Evolutionary conservation across 2,113 vertebrate species (phyloP), one percentile per base, ranked within the genome.

Genomic region (Verasper variegatus): DNA sequence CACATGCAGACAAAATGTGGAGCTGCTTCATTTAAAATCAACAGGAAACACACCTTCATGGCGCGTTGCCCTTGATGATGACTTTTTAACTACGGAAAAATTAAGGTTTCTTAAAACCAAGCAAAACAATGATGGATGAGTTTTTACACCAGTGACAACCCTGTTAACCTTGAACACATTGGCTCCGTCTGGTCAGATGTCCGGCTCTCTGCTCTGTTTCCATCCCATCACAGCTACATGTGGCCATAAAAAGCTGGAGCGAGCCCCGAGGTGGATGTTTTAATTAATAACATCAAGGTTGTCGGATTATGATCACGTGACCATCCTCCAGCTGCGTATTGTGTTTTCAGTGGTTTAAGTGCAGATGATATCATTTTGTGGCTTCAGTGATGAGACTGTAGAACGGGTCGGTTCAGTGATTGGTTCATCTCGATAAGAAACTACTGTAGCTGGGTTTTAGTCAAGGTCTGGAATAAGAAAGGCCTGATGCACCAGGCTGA

Each of bases 31-130:
- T 80, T 72, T 65, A 26, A 71, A 77, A 74, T 62, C 75, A 74
- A 65, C 82, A 85, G 88, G 85, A 89, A 87, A 60, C 71, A 51
- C 26, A 52, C 52, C 67, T 84, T 57, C 51, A 54, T 10, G 6
- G 55, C 64, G 6, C 60, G 45, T 67, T 66, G 8, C 18, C 27
- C 17, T 62, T 58, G 68, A 56, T 52, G 24, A 69, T 74, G 68
- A 74, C 57, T 58, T 73, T 65, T 75, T 52, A 75, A 68, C 40
- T 23, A 61, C 47, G 60, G 37, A 55, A 56, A 74, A 70, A 59
- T 72, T 0, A 24, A n/a, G n/a, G 18, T 55, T 49, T 26, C 10
- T 60, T 47, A 3, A 63, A 75, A 59, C 4, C 56, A 60, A 21
- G 45, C 17, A 1, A 47, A 59, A 15, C 10, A 67, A 37, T 49